These are phyloP conservation scores for Exaiptasia diaphana DNA, from an alignment of 64 coral and sea anemone genomes.

Conservation along the genomic window DNA sequence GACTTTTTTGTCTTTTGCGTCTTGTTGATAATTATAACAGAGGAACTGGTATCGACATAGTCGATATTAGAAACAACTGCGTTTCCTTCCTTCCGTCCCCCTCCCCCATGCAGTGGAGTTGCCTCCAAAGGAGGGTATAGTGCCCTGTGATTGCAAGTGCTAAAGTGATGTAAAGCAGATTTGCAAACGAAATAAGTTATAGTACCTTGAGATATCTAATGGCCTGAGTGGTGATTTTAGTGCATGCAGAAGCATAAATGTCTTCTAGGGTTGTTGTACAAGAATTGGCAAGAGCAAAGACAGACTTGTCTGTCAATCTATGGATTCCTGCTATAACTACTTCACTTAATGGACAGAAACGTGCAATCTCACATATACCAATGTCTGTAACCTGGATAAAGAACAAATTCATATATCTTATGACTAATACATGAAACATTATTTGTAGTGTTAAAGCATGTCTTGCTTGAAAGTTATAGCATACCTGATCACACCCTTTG, in stretches of 20 bases:
- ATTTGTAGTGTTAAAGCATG: background rate
- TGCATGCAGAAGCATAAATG: constrained; percentile 71
- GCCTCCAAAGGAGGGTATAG: too few species aligned
- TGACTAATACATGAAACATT: background rate
- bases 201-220: constrained; percentile 81
- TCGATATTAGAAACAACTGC: too few species aligned
- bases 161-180: background rate
- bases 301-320: constrained; percentile 70
- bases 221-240: constrained; percentile 73
- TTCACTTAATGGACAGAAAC: constrained; percentile 64
- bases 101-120: too few species aligned
- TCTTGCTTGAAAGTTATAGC: too few species aligned
- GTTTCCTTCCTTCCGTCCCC: too few species aligned
- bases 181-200: background rate
- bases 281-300: constrained; percentile 83
- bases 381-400: constrained; percentile 62
- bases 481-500: constrained; percentile 81
- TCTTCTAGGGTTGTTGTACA: constrained; percentile 74
- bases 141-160: too few species aligned
- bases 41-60: too few species aligned
- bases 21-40: too few species aligned
- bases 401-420: background rate
- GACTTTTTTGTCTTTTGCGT: too few species aligned
- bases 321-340: constrained; percentile 60
- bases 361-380: constrained; percentile 74